Conservation (phyloP, 2,113 vertebrate species). For the Varanus komodoensis region DNA sequence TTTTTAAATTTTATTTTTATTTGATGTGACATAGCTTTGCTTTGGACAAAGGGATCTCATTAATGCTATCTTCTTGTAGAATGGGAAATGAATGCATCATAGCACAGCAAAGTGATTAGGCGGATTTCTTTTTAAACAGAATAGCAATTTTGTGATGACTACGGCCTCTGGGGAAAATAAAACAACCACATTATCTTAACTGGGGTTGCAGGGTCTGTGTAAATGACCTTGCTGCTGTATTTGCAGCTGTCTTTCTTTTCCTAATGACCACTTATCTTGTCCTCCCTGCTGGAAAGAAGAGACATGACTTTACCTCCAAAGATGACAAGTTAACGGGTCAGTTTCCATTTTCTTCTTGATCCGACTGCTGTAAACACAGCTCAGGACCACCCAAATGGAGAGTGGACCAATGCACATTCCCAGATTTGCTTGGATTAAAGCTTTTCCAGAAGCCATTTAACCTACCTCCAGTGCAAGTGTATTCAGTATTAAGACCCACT, state of each 20-base stretch:
- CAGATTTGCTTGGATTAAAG: neutral
- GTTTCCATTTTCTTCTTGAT: constrained; percentile 2
- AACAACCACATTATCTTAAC: constrained; percentile 60
- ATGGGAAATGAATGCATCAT: constrained; percentile 61
- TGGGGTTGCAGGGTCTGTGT: constrained; percentile 25
- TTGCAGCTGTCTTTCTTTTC: constrained; percentile 50
- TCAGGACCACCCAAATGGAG: neutral
- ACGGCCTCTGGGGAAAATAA: constrained; percentile 58
- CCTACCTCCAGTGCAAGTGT: neutral
- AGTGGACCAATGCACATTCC: neutral
- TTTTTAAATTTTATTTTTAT: constrained; percentile 61
- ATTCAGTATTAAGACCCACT: neutral
- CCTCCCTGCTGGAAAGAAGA: constrained; percentile 8
- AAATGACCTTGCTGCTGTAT: constrained; percentile 55
- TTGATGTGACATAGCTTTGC: constrained; percentile 40
- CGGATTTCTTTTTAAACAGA: constrained; percentile 47
- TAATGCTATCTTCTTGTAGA: constrained; percentile 59
- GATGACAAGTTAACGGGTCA: constrained; percentile 3
- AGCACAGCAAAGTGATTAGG: constrained; percentile 64
- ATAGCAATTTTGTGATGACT: constrained; percentile 47
- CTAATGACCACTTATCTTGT: constrained; percentile 47
- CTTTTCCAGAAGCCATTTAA: neutral
- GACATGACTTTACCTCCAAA: constrained; percentile 1
- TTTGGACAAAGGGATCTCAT: constrained; percentile 67
- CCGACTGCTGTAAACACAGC: constrained; percentile 3